Conservation (phyloP, 1,140 invertebrate genomes). For the Drosophila bocqueti region DNA sequence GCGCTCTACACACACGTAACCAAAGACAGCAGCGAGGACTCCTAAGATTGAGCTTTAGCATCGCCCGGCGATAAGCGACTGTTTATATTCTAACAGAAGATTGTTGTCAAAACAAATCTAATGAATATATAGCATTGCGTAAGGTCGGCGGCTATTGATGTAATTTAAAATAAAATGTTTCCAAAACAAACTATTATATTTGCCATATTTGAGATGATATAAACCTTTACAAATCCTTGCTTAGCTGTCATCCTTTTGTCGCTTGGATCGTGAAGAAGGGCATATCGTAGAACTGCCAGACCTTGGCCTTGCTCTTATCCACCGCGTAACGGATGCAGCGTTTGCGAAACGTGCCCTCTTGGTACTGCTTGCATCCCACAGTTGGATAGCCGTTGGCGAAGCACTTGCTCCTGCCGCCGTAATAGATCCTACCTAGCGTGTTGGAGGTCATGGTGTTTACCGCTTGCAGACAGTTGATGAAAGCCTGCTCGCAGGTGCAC, state of each 20-base stretch:
- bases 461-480: slow-evolving; percentile 88
- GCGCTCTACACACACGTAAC: slow-evolving; percentile 83
- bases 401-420: slow-evolving; percentile 89
- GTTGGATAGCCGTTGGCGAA: slow-evolving; percentile 89
- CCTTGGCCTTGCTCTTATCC: slow-evolving; percentile 85
- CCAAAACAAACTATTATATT: background rate
- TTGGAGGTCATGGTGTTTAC: slow-evolving; percentile 85
- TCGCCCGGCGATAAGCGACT: slow-evolving; percentile 33
- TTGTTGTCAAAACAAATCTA: slow-evolving; percentile 4
- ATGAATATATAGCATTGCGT: background rate
- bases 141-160: background rate
- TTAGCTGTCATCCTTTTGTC: slow-evolving; percentile 27
- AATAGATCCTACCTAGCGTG: slow-evolving; percentile 89
- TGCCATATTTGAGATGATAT: fast-evolving
- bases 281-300: slow-evolving; percentile 88
- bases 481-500: slow-evolving; percentile 89
- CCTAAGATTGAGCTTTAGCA: slow-evolving; percentile 15
- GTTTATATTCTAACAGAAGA: slow-evolving; percentile 1
- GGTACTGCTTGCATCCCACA: slow-evolving; percentile 86
- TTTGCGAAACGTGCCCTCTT: slow-evolving; percentile 70
- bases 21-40: slow-evolving; percentile 21
- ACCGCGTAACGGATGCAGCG: slow-evolving; percentile 87
- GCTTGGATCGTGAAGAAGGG: slow-evolving; percentile 79
- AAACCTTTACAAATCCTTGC: slow-evolving; percentile 14
- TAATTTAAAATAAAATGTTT: background rate